These are phyloP conservation scores for Ormyrus pomaceus DNA, from an alignment of 2,888 invertebrate genomes.

Conservation along the genomic window DNA sequence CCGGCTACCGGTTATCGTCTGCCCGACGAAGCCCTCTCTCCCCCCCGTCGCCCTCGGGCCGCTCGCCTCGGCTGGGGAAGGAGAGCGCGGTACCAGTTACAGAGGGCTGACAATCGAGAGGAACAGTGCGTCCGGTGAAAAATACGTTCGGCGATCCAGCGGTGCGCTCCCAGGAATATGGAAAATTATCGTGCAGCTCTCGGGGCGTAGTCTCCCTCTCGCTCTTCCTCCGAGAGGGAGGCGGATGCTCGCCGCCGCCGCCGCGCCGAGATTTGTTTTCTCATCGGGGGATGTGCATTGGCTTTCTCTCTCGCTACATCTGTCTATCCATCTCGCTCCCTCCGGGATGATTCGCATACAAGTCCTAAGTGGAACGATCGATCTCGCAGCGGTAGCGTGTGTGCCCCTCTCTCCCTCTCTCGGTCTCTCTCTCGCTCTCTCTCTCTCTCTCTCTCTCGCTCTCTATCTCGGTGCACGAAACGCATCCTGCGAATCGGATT, in stretches of 20 bases:
- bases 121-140: not conserved
- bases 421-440: too few relatives aligned
- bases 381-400: constrained; percentile 31
- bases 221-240: not conserved
- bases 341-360: constrained; percentile 21
- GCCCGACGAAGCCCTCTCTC: not conserved
- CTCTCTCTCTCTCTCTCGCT: too few relatives aligned
- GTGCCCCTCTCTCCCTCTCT: too few relatives aligned
- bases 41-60: not conserved
- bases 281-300: not conserved
- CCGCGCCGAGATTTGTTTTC: constrained; percentile 30
- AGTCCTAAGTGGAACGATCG: constrained; percentile 46
- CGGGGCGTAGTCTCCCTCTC: constrained; percentile 46
- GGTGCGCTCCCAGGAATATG: constrained; percentile 45
- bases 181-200: constrained; percentile 59
- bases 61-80: not conserved
- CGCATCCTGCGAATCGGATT: constrained; percentile 8
- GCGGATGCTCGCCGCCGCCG: not conserved
- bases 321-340: not conserved
- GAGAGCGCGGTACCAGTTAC: not conserved
- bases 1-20: too few relatives aligned
- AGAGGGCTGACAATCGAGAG: not conserved
- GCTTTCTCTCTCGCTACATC: not conserved
- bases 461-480: not conserved
- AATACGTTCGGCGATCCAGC: not conserved